Conservation (phyloP, 2,888 invertebrate species). For the Thecophora atra region DNA sequence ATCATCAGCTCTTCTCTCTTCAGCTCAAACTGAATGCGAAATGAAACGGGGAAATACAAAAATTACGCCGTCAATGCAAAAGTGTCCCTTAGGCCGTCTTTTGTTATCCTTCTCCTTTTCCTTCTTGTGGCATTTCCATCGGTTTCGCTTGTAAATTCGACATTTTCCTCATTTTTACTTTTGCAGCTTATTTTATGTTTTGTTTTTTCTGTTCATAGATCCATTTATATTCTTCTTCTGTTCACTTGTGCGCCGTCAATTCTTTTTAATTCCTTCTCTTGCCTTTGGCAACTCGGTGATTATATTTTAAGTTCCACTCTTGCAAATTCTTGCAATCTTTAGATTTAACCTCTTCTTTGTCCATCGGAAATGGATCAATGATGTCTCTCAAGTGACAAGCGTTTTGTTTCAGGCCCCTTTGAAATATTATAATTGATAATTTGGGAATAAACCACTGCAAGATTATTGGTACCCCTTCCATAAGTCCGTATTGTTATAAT, state of each 20-base stretch:
- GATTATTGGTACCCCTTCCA: too few species aligned
- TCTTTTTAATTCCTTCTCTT: background rate
- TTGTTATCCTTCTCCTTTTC: background rate
- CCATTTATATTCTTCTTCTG: background rate
- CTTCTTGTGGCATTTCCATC: too few species aligned
- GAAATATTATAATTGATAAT: too few species aligned
- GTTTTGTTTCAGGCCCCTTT: background rate
- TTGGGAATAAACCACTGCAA: too few species aligned
- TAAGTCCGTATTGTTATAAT: too few species aligned
- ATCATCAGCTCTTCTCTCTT: background rate
- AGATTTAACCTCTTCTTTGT: conserved; percentile 7
- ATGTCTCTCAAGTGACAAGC: background rate
- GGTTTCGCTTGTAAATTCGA: too few species aligned
- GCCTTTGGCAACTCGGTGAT: conserved; percentile 10
- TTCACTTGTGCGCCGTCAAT: background rate
- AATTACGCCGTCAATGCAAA: background rate
- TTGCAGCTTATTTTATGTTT: too few species aligned
- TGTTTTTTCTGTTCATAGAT: background rate
- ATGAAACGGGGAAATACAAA: too few species aligned
- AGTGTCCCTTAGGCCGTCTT: background rate
- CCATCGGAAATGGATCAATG: background rate
- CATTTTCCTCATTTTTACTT: too few species aligned
- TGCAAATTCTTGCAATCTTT: conserved; percentile 2
- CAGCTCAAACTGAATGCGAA: too few species aligned
- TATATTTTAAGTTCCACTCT: conserved; percentile 13